These are phyloP conservation scores for Dermochelys coriacea DNA, from an alignment of 2,797 vertebrate genomes.

Conservation along the genomic window DNA sequence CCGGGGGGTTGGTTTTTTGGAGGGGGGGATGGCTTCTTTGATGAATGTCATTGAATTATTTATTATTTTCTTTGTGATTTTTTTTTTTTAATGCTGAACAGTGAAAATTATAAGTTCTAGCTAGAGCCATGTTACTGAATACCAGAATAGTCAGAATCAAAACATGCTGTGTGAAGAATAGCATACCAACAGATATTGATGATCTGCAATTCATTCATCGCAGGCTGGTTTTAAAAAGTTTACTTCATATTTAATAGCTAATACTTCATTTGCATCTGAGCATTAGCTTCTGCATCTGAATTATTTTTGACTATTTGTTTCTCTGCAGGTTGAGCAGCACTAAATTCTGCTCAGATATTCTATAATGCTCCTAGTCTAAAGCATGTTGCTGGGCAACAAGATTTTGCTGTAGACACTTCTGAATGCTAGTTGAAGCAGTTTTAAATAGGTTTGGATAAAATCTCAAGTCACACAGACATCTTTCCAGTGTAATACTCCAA, in stretches of 20 bases:
- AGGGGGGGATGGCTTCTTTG: no score
- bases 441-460: slow-evolving; percentile 18
- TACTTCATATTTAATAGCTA: neutral
- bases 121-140: neutral
- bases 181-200: neutral
- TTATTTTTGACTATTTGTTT: neutral
- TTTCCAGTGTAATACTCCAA: neutral
- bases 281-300: neutral
- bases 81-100: neutral
- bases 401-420: slow-evolving; percentile 26
- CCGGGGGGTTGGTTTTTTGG: neutral
- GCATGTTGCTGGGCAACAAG: slow-evolving; percentile 57
- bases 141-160: neutral
- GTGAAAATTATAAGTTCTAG: neutral
- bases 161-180: neutral
- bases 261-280: neutral
- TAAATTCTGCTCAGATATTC: slow-evolving; percentile 33
- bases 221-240: neutral
- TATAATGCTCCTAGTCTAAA: slow-evolving; percentile 29
- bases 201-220: neutral
- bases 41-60: neutral
- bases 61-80: neutral
- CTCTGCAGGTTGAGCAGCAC: neutral
- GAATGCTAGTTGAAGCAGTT: neutral
- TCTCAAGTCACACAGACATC: neutral